Percentiles rank a stretch among this genome's conserved stretches.
phyloP scores from a whole-genome alignment of 2,888 invertebrate genomes.

The Melanostoma scalare region DNA sequence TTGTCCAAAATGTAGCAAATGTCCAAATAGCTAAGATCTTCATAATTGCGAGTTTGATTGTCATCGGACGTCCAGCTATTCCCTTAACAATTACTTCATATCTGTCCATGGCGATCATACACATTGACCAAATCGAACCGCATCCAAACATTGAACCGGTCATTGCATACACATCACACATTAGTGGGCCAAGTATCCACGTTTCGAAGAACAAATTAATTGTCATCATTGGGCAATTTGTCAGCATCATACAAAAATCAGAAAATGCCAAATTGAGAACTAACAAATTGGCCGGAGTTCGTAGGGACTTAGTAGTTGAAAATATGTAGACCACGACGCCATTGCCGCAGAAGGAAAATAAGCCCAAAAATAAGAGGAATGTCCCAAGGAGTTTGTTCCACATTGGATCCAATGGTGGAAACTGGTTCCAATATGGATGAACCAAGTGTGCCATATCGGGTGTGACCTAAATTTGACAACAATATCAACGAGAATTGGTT shows the following conservation, averaged over 20 bases:
- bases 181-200: conserved; percentile 84
- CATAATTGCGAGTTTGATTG: conserved; percentile 82
- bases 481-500: background rate
- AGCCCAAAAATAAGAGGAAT: conserved; percentile 89
- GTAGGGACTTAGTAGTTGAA: conserved; percentile 83
- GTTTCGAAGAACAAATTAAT: conserved; percentile 82
- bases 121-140: conserved; percentile 96
- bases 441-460: conserved; percentile 87
- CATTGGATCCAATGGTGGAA: conserved; percentile 93
- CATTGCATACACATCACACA: conserved; percentile 94
- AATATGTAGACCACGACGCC: conserved; percentile 81
- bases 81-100: conserved; percentile 97
- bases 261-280: conserved; percentile 96
- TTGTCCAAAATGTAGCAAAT: conserved; percentile 83
- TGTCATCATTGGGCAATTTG: conserved; percentile 82
- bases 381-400: conserved; percentile 93
- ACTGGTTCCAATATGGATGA: conserved; percentile 92
- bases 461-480: conserved; percentile 79
- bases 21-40: conserved; percentile 84
- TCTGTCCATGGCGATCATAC: conserved; percentile 94
- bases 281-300: conserved; percentile 95
- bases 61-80: conserved; percentile 81
- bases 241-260: conserved; percentile 91
- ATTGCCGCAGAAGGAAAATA: conserved; percentile 80
- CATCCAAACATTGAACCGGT: conserved; percentile 94